Evolutionary conservation across 2,113 vertebrate species (phyloP).

Genomic region (Brevimyrus niger): DNA sequence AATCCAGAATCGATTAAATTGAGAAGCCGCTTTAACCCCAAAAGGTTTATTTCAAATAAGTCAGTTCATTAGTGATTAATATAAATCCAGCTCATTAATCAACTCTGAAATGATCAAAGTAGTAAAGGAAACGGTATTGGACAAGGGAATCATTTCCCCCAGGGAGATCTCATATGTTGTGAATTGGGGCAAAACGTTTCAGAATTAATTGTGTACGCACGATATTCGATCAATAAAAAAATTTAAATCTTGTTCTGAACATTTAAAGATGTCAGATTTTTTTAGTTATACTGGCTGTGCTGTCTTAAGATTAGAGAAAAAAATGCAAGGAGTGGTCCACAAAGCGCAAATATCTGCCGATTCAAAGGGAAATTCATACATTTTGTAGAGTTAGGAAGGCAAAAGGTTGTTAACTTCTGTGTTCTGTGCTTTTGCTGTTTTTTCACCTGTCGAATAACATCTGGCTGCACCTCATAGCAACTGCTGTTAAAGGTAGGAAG

Average conservation of each 20-base stretch:
- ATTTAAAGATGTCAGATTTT: background rate
- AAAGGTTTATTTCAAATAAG: background rate
- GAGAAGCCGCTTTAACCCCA: background rate
- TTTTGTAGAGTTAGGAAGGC: constrained; percentile 16
- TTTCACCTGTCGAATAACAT: constrained; percentile 42
- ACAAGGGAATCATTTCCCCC: background rate
- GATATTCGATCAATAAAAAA: background rate
- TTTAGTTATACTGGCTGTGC: background rate
- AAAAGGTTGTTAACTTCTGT: constrained; percentile 39
- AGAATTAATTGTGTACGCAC: background rate
- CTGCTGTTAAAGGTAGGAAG: constrained; percentile 51
- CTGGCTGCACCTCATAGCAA: constrained; percentile 41
- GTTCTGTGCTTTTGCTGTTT: constrained; percentile 53
- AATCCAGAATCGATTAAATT: background rate
- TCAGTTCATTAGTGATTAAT: background rate
- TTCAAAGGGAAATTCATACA: constrained; percentile 2
- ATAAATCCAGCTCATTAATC: background rate
- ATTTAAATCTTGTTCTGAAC: background rate
- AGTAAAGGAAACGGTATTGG: background rate
- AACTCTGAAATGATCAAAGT: background rate
- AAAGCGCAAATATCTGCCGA: background rate
- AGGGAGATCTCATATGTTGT: background rate
- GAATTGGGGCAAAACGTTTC: background rate
- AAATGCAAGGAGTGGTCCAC: background rate
- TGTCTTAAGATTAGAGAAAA: background rate